These are phyloP conservation scores for Meriones unguiculatus DNA, from an alignment of 2,113 vertebrate species.

Conservation along the genomic window DNA sequence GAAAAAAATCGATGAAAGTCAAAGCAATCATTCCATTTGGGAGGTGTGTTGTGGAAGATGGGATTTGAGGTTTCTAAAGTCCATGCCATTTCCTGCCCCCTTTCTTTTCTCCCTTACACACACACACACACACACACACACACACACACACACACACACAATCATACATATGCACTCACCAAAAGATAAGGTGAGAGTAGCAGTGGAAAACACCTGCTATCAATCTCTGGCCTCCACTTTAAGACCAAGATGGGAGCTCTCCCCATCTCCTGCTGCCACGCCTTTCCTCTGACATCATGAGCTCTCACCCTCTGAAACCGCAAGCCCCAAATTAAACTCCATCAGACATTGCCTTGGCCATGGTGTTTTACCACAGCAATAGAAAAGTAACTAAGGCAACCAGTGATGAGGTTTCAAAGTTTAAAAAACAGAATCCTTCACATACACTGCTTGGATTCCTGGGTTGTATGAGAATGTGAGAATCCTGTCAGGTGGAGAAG, in stretches of 20 bases:
- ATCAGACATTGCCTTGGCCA: background rate
- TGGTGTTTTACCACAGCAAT: background rate
- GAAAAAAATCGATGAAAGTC: background rate
- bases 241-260: background rate
- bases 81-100: background rate
- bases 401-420: background rate
- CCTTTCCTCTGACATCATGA: background rate
- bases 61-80: background rate
- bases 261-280: background rate
- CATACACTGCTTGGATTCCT: background rate
- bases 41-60: background rate
- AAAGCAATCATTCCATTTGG: background rate
- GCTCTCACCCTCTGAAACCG: background rate
- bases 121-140: too few species aligned
- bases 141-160: too few species aligned
- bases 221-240: background rate
- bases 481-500: background rate
- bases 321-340: background rate
- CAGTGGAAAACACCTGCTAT: background rate
- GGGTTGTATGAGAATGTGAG: background rate
- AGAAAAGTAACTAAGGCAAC: background rate
- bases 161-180: too few species aligned
- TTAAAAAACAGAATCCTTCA: constrained; percentile 24
- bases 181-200: background rate
- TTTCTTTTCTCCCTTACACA: background rate